These are phyloP conservation scores for Ctenoplectra terminalis DNA, from an alignment of 1,140 invertebrate genomes.

Conservation along the genomic window DNA sequence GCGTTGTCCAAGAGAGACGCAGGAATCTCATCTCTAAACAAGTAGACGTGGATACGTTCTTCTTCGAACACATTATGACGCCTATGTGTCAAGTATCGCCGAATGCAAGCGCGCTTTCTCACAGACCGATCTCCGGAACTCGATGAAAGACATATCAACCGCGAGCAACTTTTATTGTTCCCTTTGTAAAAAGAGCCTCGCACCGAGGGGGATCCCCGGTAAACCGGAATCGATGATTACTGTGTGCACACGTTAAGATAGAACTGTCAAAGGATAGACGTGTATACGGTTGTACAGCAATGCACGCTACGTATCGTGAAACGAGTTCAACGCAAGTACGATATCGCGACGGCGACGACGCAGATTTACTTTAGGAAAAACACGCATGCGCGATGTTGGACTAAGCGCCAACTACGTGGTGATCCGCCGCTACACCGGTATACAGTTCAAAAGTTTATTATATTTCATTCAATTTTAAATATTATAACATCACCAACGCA, in stretches of 20 bases:
- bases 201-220: not conserved
- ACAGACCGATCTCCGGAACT: constrained; percentile 16
- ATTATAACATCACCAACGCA: not conserved
- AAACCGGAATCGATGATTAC: not conserved
- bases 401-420: constrained; percentile 32
- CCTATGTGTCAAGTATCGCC: not conserved
- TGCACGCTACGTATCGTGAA: constrained; percentile 33
- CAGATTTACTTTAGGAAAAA: not conserved
- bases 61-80: constrained; percentile 47
- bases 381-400: constrained; percentile 14
- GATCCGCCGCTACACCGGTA: not conserved
- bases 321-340: constrained; percentile 41
- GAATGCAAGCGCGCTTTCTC: constrained; percentile 37
- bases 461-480: not conserved
- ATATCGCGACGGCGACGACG: constrained; percentile 44
- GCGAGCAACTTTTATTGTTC: not conserved
- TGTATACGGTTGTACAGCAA: constrained; percentile 20
- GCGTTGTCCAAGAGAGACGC: constrained; percentile 38
- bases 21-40: constrained; percentile 55
- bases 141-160: constrained; percentile 22
- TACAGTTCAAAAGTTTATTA: not conserved
- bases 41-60: constrained; percentile 28
- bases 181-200: not conserved
- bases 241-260: constrained; percentile 30
- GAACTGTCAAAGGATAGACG: constrained; percentile 57